A percentile compares a stretch with the other conserved stretches of the same genome.
Evolutionary conservation across 2,113 vertebrate genomes (phyloP).

Genomic region (Carollia perspicillata): DNA sequence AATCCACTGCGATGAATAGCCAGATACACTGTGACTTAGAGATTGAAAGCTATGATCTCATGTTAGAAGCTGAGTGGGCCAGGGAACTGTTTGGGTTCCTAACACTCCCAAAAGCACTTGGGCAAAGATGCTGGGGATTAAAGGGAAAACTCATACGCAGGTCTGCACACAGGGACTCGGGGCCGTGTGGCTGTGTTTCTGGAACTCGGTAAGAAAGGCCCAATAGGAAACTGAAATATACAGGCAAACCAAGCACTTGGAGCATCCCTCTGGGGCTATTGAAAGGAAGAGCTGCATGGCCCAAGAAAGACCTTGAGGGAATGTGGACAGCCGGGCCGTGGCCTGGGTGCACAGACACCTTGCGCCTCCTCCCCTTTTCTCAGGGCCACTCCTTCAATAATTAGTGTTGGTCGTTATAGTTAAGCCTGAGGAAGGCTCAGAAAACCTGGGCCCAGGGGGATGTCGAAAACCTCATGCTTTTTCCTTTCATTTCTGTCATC

Average conservation of each 20-base stretch:
- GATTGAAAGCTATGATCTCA: slow-evolving; percentile 60
- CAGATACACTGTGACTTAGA: slow-evolving; percentile 38
- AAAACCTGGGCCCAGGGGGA: background rate
- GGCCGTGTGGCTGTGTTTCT: background rate
- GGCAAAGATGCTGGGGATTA: background rate
- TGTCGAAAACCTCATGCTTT: background rate
- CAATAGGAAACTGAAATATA: background rate
- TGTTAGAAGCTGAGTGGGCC: slow-evolving; percentile 31
- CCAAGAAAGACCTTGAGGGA: background rate
- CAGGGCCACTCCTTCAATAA: background rate
- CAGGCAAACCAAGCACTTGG: background rate
- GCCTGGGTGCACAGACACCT: background rate
- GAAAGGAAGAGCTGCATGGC: background rate
- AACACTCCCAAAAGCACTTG: slow-evolving; percentile 31
- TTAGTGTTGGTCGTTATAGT: background rate
- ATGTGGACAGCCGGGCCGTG: background rate
- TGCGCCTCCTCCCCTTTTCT: background rate
- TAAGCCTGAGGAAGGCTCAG: background rate
- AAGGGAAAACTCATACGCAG: background rate
- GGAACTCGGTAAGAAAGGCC: background rate
- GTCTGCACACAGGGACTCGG: background rate
- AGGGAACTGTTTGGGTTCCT: slow-evolving; percentile 33
- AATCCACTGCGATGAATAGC: slow-evolving; percentile 63
- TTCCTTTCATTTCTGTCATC: background rate
- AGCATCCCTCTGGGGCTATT: background rate